These are phyloP conservation scores for Troides helena DNA, from an alignment of 2,888 invertebrate species.

Conservation along the genomic window DNA sequence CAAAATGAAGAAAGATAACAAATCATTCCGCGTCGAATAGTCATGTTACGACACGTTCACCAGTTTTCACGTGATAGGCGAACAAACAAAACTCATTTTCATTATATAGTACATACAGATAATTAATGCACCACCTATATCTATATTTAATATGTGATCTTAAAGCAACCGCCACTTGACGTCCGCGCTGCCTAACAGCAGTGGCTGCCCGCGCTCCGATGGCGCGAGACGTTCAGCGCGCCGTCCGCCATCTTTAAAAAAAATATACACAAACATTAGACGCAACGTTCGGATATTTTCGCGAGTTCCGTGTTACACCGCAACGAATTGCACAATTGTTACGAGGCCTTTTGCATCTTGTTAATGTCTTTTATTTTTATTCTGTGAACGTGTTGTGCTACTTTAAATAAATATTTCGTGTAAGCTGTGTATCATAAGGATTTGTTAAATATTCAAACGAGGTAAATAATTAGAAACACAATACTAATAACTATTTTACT, in stretches of 20 bases:
- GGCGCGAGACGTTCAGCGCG: constrained; percentile 52
- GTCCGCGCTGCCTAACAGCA: constrained; percentile 40
- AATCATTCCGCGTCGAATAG: too few species aligned
- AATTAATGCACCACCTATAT: not conserved
- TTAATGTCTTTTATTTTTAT: constrained; percentile 21
- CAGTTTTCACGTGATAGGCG: too few species aligned
- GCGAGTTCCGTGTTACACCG: constrained; percentile 29
- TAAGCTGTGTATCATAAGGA: constrained; percentile 11
- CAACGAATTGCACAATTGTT: constrained; percentile 31
- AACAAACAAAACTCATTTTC: too few species aligned
- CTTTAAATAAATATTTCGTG: constrained; percentile 12
- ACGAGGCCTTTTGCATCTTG: constrained; percentile 31
- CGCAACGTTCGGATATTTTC: constrained; percentile 34
- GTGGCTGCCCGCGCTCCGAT: constrained; percentile 57
- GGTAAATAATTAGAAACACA: not conserved
- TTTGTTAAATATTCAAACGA: constrained; percentile 10
- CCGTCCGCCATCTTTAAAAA: constrained; percentile 43
- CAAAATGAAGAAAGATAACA: too few species aligned
- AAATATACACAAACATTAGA: constrained; percentile 22
- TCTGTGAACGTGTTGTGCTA: constrained; percentile 28
- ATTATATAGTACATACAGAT: too few species aligned
- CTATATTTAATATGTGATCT: constrained; percentile 33
- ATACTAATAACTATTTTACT: too few species aligned
- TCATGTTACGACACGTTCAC: too few species aligned
- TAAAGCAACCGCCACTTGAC: constrained; percentile 28